Conservation (phyloP, 2,113 vertebrate species). For the Isurus oxyrinchus region DNA sequence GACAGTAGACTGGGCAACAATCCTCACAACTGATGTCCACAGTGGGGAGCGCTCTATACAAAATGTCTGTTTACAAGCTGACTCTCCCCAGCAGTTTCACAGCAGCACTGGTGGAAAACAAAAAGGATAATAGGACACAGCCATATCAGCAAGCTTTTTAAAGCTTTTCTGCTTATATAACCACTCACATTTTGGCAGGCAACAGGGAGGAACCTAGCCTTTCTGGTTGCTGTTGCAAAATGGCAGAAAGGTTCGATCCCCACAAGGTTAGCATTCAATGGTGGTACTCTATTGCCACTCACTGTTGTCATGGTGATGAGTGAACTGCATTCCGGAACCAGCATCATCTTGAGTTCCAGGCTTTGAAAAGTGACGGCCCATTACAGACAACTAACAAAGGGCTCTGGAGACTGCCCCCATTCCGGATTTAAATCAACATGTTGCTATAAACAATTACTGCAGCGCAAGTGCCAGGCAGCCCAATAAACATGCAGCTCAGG, state of each 20-base stretch:
- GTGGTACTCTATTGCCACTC: neutral
- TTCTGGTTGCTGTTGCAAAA: neutral
- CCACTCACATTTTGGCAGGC: neutral
- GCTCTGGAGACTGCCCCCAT: neutral
- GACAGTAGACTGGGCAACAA: neutral
- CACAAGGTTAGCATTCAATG: neutral
- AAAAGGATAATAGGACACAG: neutral
- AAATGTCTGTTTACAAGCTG: neutral
- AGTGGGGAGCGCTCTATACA: neutral
- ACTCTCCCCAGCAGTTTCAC: neutral
- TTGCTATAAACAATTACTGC: neutral
- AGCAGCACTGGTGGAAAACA: neutral
- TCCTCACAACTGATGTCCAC: neutral
- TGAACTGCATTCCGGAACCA: neutral
- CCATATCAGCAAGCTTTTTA: too few relatives aligned
- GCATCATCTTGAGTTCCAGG: neutral
- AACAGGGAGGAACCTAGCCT: neutral
- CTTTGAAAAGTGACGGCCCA: neutral
- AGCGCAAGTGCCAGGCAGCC: neutral
- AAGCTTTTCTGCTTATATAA: too few relatives aligned
- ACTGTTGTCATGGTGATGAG: neutral
- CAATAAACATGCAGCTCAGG: neutral
- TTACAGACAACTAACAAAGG: too few relatives aligned
- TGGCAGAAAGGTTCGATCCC: neutral
- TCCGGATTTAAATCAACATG: neutral